Percentiles rank a stretch among this genome's conserved stretches.
Conservation (phyloP, 2,113 vertebrate genomes). For the Callithrix jacchus region DNA sequence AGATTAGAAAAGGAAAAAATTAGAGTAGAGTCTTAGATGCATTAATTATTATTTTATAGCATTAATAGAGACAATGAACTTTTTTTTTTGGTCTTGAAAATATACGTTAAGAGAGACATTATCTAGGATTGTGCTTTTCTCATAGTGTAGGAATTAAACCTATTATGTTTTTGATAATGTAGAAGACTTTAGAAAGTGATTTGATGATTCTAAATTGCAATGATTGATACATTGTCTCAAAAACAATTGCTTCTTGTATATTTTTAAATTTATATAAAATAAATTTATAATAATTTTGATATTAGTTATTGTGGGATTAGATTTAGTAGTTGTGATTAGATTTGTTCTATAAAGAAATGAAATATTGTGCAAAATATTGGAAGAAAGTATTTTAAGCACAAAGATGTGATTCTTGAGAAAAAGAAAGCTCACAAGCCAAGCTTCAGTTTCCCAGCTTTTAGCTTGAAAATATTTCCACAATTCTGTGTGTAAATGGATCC, state of each 20-base stretch:
- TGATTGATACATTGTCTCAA: not conserved
- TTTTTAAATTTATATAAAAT: not conserved
- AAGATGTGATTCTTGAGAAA: not conserved
- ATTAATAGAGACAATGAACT: not conserved
- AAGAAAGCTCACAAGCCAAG: not conserved
- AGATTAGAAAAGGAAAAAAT: not conserved
- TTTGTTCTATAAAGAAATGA: not conserved
- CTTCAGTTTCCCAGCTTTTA: not conserved
- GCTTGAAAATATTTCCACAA: not conserved
- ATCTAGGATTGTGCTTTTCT: not conserved
- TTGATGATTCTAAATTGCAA: not conserved
- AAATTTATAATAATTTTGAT: not conserved
- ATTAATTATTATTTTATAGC: not conserved
- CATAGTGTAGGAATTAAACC: not conserved
- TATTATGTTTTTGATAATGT: not conserved
- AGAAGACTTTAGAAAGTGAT: not conserved
- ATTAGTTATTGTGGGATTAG: not conserved
- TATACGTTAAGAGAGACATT: not conserved
- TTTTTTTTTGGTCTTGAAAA: not conserved
- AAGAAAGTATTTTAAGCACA: not conserved
- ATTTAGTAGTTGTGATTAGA: not conserved
- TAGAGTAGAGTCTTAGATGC: fast-evolving
- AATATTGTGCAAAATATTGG: not conserved
- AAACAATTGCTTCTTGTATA: not conserved
- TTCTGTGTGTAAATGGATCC: not conserved